Evolutionary conservation across 1,140 invertebrate species (phyloP), one percentile per base, ranked within the genome.

Genomic region (Apolygus lucorum): DNA sequence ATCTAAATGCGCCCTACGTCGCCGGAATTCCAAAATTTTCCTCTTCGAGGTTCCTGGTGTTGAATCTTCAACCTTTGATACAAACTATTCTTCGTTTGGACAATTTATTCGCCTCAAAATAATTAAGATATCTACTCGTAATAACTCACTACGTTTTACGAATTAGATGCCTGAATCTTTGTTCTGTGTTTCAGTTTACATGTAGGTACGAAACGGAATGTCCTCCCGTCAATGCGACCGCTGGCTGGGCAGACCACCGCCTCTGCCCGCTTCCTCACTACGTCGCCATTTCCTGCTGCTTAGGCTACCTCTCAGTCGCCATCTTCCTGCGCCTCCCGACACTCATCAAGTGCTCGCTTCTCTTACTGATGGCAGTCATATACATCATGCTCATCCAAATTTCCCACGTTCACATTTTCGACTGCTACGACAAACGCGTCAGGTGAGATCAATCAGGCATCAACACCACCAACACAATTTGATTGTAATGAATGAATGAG

Each of bases 301-400:
- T 95, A 63, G 88, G 88, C 49, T 91, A 89, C 78, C 82, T 95
- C 52, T 85, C 89, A 0, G 89, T 94, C 24, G 89, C 91, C 0
- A 85, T 93, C 14, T 95, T 95, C 78, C 82, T 95, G 49, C 82
- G 90, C 68, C 81, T 95, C 21, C 90, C 91, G 1, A 89, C 93
- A 72, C 77, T 92, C 52, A 81, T 94, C 63, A 95, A 95, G 79
- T 85, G 86, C 1, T 79, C 87, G 28, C 79, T 95, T 11, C 81
- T 93, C 59, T 76, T 87, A 2, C 81, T 90, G 49, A 93, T 95
- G 86, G 88, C 89, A 0, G 83, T 86, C 11, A 85, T 90, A 62
- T 94, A 92, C 77, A 84, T 90, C 69, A 79, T 92, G n/a, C 84
- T 92, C 8, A 91, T 95, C 75, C 85, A 92, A 78, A 79, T 88